A percentile compares a stretch with the other conserved stretches of the same genome.
Evolutionary conservation across 2,888 invertebrate genomes (phyloP).

Genomic region (Cephus spinipes): DNA sequence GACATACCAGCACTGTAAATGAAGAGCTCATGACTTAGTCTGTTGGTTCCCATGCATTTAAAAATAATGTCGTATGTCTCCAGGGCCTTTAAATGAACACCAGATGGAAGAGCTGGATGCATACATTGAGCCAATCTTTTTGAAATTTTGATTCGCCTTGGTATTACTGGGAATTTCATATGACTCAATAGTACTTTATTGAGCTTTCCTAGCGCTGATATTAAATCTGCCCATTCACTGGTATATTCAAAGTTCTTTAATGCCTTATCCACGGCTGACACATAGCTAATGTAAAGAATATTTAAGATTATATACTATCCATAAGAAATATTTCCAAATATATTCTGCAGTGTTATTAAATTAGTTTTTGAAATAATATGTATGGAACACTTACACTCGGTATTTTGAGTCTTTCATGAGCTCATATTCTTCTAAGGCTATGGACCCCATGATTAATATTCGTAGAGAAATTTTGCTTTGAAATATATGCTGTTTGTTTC

Average conservation of each 20-base stretch:
- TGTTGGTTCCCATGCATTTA: conserved; percentile 85
- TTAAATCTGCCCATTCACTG: conserved; percentile 96
- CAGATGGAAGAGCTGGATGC: conserved; percentile 91
- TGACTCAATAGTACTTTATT: conserved; percentile 87
- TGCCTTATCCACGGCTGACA: conserved; percentile 86
- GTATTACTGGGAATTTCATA: conserved; percentile 87
- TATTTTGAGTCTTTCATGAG: conserved; percentile 86
- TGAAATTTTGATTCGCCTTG: conserved; percentile 86
- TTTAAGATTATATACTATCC: background rate
- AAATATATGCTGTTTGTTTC: background rate
- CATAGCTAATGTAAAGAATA: conserved; percentile 68
- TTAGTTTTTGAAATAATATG: conserved; percentile 3
- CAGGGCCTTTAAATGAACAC: conserved; percentile 90
- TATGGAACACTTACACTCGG: conserved; percentile 71
- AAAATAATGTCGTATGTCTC: conserved; percentile 94
- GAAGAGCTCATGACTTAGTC: conserved; percentile 84
- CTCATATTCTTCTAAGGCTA: conserved; percentile 82
- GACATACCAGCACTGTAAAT: conserved; percentile 79
- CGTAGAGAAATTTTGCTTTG: background rate
- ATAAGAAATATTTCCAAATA: conserved; percentile 1
- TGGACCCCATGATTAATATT: conserved; percentile 65
- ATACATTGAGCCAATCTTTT: conserved; percentile 94
- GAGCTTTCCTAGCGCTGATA: conserved; percentile 88
- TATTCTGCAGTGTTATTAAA: conserved; percentile 2
- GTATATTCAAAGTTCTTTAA: conserved; percentile 92